Conservation (phyloP, 2,113 vertebrate species). For the Myanophis thanlyinensis region DNA sequence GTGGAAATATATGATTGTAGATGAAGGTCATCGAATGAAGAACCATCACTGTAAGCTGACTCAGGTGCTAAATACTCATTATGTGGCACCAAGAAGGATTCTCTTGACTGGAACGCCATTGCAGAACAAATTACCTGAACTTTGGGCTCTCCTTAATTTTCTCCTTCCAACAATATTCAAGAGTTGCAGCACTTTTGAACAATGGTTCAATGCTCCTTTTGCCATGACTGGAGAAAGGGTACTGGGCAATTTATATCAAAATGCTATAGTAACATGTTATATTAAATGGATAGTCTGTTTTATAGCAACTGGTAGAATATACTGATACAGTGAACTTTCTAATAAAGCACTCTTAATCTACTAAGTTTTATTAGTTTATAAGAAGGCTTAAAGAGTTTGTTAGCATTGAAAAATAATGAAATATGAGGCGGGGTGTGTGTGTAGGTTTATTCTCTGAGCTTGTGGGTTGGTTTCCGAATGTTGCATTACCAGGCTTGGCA, state of each 20-base stretch:
- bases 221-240: conserved; percentile 99
- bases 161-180: conserved; percentile 98
- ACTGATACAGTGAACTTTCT: neutral
- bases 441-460: too few species aligned
- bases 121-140: conserved; percentile 96
- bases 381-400: neutral
- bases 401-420: neutral
- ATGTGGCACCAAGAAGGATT: conserved; percentile 91
- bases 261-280: neutral
- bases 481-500: too few species aligned
- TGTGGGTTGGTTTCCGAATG: too few species aligned
- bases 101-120: conserved; percentile 92
- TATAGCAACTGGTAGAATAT: neutral
- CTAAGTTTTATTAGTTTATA: neutral
- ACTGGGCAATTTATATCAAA: conserved; percentile 30
- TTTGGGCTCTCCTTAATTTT: conserved; percentile 98
- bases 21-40: conserved; percentile 98
- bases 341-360: neutral
- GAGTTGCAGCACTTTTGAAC: conserved; percentile 98
- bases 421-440: neutral
- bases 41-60: conserved; percentile 98
- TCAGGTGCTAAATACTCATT: conserved; percentile 97
- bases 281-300: neutral
- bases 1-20: conserved; percentile 99
- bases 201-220: conserved; percentile 98